Evolutionary conservation across 2,797 vertebrate species (phyloP), one percentile per base, ranked within the genome.

Genomic region (Buphagus erythrorhynchus): DNA sequence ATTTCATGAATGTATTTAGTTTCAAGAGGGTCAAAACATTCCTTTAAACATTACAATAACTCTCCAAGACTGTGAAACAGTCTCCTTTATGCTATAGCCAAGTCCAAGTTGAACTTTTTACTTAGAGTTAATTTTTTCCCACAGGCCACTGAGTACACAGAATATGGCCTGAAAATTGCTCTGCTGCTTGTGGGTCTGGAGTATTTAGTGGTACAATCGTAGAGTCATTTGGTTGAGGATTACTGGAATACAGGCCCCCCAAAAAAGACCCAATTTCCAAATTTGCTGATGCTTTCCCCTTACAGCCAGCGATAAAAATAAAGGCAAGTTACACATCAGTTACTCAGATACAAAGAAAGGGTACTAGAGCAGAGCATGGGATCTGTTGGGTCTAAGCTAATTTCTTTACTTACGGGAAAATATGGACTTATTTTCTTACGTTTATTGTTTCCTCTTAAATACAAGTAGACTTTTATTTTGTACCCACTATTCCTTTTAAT

Each of bases 81-180:
- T 73, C 40, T 86, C 5, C 63, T 83, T 92, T 65, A 58, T 33
- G 11, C 46, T 86, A 26, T 71, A 86, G 66, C 55, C 38, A 68
- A 81, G 24, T 85, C 65, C n/a, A 69, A 80, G 35, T 75, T 76
- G 40, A 86, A 38, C 36, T 72, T 92, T 73, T 68, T 89, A 52
- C 63, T 95, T 88, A 58, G 65, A 79, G 40, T 16, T 74, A 58
- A 40, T 35, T 79, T 79, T 76, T 61, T n/a, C 61, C 55, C 48
- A 16, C 57, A 79, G 84, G 76, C 77, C 16, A 3, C 45, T 69
- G 83, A 86, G 17, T 79, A 52, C 57, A 35, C 35, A 95, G 62
- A 89, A 8, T 73, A 13, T 89, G 69, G 42, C 84, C 80, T 95
- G 90, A 62, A 95, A 96, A 95, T 86, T 82, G 57, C 59, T 84